phyloP scores from a whole-genome alignment of 2,888 invertebrate species.

The Ornithoptera priamus region DNA sequence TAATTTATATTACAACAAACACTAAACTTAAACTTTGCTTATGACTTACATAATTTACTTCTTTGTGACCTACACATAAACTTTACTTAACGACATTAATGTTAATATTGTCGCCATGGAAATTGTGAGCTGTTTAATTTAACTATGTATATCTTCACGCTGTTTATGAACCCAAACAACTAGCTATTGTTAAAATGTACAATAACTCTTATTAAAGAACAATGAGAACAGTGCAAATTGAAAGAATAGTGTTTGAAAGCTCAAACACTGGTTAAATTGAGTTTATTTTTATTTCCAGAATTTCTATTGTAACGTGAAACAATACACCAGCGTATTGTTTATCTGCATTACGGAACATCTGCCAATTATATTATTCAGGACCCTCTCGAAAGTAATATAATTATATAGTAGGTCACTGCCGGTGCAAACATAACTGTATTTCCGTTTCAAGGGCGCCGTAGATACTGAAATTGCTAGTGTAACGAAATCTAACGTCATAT shows the following conservation, averaged over 20 bases:
- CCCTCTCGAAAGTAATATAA: slow-evolving; percentile 1
- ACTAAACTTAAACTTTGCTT: too few relatives aligned
- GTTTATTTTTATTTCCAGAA: slow-evolving; percentile 18
- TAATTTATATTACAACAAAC: too few relatives aligned
- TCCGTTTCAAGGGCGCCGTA: too few relatives aligned
- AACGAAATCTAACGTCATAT: too few relatives aligned
- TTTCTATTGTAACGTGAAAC: slow-evolving; percentile 17
- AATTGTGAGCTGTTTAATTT: too few relatives aligned
- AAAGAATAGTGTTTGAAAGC: slow-evolving; percentile 18
- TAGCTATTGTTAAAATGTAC: slow-evolving; percentile 13
- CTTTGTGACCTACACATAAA: too few relatives aligned
- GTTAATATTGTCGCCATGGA: too few relatives aligned
- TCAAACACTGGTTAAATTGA: slow-evolving; percentile 23
- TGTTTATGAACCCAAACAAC: not conserved
- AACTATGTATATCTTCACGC: not conserved
- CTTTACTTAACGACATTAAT: too few relatives aligned
- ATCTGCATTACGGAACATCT: slow-evolving; percentile 21
- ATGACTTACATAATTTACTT: too few relatives aligned
- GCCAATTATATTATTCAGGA: slow-evolving; percentile 15
- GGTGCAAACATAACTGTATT: too few relatives aligned
- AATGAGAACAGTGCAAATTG: slow-evolving; percentile 9
- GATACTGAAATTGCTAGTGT: too few relatives aligned
- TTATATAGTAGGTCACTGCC: not conserved
- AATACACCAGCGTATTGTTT: slow-evolving; percentile 21
- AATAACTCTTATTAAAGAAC: slow-evolving; percentile 15